Evolutionary conservation across 2,888 invertebrate species (phyloP), one percentile per base, ranked within the genome.

Genomic region (Caenorhabditis sp.): DNA sequence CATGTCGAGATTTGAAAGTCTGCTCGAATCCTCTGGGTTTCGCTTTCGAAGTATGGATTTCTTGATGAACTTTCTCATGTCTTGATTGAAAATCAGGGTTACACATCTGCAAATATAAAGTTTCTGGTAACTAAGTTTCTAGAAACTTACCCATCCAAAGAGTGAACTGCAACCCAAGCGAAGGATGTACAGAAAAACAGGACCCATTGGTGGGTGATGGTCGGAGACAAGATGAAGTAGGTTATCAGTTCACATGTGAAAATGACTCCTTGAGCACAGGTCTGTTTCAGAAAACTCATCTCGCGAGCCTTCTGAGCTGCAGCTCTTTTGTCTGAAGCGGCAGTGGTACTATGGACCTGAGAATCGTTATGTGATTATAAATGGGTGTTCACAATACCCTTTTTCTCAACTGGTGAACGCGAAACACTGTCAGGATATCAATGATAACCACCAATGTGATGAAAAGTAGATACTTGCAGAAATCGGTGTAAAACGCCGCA

Each of bases 171-270:
- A 19, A 66, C 63, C 86, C 86, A 86, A 0, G 84, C 77, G 14
- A 86, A 51, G 0, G 86, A 80, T 0, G 86, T 80, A n/a, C 80
- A 68, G 4, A 72, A 47, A 61, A 82, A 86, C 3, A 73, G 68
- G n/a, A 70, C 31, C 80, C 82, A 86, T 2, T 2, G 19, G 38
- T 75, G n/a, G 6, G 35, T 41, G 19, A 75, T 66, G 10, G 7
- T 19, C 16, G 64, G 70, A 31, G 79, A 64, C 6, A 83, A 58
- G 12, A 81, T 63, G 66, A 85, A 86, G 51, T 86, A 85, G 19
- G 85, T 83, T 12, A 85, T 66, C 47, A 86, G 83, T 54, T 86
- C 86, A 24, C 69, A 47, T 19, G 83, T 80, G 66, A 86, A 86
- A 7, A 86, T 66, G 2, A 64, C 72, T 41, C 85, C 86, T 76